A percentile compares a stretch with the other conserved stretches of the same genome.
Evolutionary conservation across 2,113 vertebrate species (phyloP).

Genomic region (Gallinago jamesoni): DNA sequence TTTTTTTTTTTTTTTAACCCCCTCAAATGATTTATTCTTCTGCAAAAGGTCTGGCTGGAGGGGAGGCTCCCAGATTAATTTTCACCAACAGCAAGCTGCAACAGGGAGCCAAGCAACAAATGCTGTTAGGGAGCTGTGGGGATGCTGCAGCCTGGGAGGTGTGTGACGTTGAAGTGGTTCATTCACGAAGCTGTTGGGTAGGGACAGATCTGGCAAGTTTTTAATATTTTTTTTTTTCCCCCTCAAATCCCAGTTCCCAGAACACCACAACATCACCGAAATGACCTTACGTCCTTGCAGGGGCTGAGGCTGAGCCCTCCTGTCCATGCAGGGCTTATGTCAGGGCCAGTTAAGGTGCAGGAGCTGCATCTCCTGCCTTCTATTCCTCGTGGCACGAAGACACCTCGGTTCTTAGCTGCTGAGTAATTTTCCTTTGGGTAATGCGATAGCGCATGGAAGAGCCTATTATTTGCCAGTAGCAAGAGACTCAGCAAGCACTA

Average conservation of each 20-base stretch:
- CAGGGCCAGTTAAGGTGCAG: not conserved
- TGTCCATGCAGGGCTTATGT: not conserved
- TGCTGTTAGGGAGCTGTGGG: not conserved
- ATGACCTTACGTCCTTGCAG: not conserved
- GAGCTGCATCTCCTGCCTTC: not conserved
- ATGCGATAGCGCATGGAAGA: not conserved
- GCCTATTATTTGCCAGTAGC: conserved; percentile 13
- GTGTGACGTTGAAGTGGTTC: rapidly evolving
- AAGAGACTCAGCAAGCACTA: conserved; percentile 45
- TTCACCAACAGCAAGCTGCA: not conserved
- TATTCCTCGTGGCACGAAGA: not conserved
- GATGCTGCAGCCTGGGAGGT: not conserved
- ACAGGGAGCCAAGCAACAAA: not conserved
- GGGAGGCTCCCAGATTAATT: not conserved
- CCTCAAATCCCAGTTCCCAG: not conserved
- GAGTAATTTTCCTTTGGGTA: conserved; percentile 6
- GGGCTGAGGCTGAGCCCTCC: not conserved
- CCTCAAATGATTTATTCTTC: not conserved
- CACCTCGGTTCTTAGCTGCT: not conserved
- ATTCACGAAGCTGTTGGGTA: not conserved
- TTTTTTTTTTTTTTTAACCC: not conserved
- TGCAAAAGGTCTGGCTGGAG: not conserved
- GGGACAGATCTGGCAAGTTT: not conserved
- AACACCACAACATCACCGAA: not conserved
- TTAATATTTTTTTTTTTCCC: not conserved